A percentile compares a stretch with the other conserved stretches of the same genome.
phyloP scores from a whole-genome alignment of 2,888 invertebrate genomes.

The Andrena chrysosceles region DNA sequence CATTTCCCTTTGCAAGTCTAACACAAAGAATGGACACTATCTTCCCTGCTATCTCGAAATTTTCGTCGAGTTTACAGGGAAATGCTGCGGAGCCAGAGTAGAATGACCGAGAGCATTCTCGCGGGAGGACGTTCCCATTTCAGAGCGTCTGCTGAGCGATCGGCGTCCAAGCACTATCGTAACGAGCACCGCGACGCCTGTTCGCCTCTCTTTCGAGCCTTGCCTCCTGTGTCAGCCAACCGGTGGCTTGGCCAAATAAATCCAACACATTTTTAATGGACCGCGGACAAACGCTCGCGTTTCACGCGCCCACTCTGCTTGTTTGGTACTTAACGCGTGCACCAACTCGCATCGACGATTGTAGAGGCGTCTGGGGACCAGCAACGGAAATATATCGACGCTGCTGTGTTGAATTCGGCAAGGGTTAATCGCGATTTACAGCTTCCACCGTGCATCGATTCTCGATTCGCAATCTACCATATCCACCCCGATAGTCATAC shows the following conservation, averaged over 20 bases:
- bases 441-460: not conserved
- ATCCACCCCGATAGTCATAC: not conserved
- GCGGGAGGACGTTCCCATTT: slow-evolving; percentile 1
- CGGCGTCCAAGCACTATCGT: slow-evolving; percentile 46
- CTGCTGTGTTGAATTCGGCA: slow-evolving; percentile 34
- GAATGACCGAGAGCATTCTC: not conserved
- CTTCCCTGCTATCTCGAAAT: too few relatives aligned
- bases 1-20: too few relatives aligned
- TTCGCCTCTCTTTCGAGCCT: slow-evolving; percentile 52
- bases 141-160: slow-evolving; percentile 39
- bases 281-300: slow-evolving; percentile 74
- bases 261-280: slow-evolving; percentile 79
- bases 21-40: too few relatives aligned
- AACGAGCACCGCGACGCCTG: slow-evolving; percentile 56
- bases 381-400: slow-evolving; percentile 64
- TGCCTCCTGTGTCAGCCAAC: slow-evolving; percentile 56
- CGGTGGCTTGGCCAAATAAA: slow-evolving; percentile 72
- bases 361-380: slow-evolving; percentile 45
- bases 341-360: slow-evolving; percentile 25
- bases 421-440: slow-evolving; percentile 25
- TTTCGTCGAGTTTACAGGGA: too few relatives aligned
- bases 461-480: slow-evolving; percentile 4
- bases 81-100: too few relatives aligned
- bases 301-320: slow-evolving; percentile 54
- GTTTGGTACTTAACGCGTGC: slow-evolving; percentile 12